These are phyloP conservation scores for Caenorhabditis sulstoni DNA, from an alignment of 2,888 invertebrate species.

Conservation along the genomic window DNA sequence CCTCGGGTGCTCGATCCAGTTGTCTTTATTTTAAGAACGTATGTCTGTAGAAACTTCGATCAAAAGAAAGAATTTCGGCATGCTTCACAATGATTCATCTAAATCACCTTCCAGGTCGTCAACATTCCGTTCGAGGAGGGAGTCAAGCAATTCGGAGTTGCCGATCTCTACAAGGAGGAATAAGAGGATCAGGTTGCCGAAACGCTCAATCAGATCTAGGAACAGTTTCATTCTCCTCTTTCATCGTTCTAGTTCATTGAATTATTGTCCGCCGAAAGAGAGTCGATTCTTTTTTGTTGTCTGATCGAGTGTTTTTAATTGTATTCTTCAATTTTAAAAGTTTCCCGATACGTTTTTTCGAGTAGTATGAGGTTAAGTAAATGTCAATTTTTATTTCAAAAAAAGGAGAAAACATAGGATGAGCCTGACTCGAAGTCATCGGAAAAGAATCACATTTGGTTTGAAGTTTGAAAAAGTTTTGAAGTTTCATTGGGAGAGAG, in stretches of 20 bases:
- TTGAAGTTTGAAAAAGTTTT: constrained; percentile 18
- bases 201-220: constrained; percentile 27
- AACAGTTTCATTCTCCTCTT: constrained; percentile 8
- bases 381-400: constrained; percentile 38
- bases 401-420: constrained; percentile 45
- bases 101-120: constrained; percentile 70
- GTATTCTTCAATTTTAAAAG: constrained; percentile 42
- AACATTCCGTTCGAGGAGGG: constrained; percentile 80
- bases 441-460: constrained; percentile 49
- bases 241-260: constrained; percentile 20
- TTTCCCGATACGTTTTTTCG: constrained; percentile 43
- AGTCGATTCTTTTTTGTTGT: constrained; percentile 24
- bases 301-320: constrained; percentile 43
- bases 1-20: too few relatives aligned
- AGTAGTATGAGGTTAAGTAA: constrained; percentile 49
- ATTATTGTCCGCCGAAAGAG: constrained; percentile 13
- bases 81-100: too few relatives aligned
- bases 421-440: constrained; percentile 59
- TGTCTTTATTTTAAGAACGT: too few relatives aligned
- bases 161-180: constrained; percentile 79
- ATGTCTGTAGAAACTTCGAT: too few relatives aligned
- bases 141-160: constrained; percentile 78
- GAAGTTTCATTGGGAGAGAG: too few relatives aligned
- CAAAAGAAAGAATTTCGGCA: too few relatives aligned
- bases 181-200: constrained; percentile 53